Base-by-base conservation (phyloP, 1,140 invertebrate species). In the Adoxophyes honmai region DNA sequence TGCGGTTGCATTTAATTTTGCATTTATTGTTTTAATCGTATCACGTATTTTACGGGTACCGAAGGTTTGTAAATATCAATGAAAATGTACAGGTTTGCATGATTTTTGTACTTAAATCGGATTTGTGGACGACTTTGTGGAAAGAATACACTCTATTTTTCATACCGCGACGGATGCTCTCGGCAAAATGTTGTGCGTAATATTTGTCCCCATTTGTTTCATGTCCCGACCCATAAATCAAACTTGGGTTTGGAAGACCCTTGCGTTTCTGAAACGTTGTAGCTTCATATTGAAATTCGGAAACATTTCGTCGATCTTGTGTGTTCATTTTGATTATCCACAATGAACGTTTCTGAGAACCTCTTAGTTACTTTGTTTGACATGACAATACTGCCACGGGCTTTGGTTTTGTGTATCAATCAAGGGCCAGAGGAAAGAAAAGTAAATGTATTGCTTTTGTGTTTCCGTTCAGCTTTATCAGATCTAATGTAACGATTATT, bases 21-120 rank as follows among this genome's bases (percentile, higher is more conserved):
- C 33, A 55, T 38, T 55, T 55, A 55, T 55, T 55, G 21, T 54
- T 56, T 52, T 18, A 34, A 39, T 52, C 48, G n/a, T 60, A 14
- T 42, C 33, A 56, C 14, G 7, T 53, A n/a, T 38, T 54, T 33
- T 55, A 44, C 60, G 64, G 64, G 59, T 66, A 28, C 55, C 18
- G 28, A 48, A 21, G 42, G 56, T 68, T 74, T 82, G 81, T 82
- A 85, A 81, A 85, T 85, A 79, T 81, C 76, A 81, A 83, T 79
- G 58, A 72, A 57, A 79, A 79, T 78, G 59, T 66, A 48, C 11
- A 48, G 18, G 28, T 9, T 13, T 53, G 21, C 10, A 35, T 53
- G 13, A 10, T 15, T 15, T 44, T 44, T 21, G 13, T 6, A 36
- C n/a, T 35, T 53, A 34, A 11, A 33, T 48, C 42, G 11, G 21